Base-by-base conservation (phyloP, 2,888 invertebrate genomes). In the Busseola fusca region DNA sequence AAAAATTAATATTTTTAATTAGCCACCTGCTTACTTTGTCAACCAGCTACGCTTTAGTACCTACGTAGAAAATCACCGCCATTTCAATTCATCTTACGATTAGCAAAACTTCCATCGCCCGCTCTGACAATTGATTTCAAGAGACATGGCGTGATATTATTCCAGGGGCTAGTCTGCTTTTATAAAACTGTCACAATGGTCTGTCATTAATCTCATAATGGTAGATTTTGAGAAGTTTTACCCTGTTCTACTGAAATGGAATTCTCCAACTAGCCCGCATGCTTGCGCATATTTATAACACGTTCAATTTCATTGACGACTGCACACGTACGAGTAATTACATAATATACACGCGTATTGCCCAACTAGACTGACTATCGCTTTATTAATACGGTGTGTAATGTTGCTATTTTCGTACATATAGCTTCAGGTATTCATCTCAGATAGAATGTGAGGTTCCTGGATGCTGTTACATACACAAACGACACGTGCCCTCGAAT, bases 281-380 rank as follows among this genome's bases (percentile, higher is more conserved):
- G 54, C 25, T 65, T 42, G 21, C 52, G 12, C 16, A 48, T 54
- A 34, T 34, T 2, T 34, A 25, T 68, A 74, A 34, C 69, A 76
- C 69, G 68, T 80, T 76, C 42, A 50, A 48, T 75, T 59, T 60
- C 80, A 60, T 74, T 60, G 80, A 54, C 50, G 59, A 37, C 54
- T 54, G 54, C 42, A 62, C 75, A 76, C 75, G 80, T 80, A 30
- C 50, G n/a, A 40, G 30, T 60, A 30, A 60, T 63, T 68, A 58
- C 68, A 76, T 74, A 60, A 75, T 64, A 48, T 37, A 59, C 48
- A 45, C 54, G 27, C 80, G 40, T 63, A 40, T 58, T 78, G 42
- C 40, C 25, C 60, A 30, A 74, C 57, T 63, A 42, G n/a, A 64
- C 54, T 42, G 64, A 64, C 59, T 74, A 74, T 74, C 75, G 54